Evolutionary conservation across 1,140 invertebrate genomes (phyloP).

Genomic region (Vanessa atalanta): DNA sequence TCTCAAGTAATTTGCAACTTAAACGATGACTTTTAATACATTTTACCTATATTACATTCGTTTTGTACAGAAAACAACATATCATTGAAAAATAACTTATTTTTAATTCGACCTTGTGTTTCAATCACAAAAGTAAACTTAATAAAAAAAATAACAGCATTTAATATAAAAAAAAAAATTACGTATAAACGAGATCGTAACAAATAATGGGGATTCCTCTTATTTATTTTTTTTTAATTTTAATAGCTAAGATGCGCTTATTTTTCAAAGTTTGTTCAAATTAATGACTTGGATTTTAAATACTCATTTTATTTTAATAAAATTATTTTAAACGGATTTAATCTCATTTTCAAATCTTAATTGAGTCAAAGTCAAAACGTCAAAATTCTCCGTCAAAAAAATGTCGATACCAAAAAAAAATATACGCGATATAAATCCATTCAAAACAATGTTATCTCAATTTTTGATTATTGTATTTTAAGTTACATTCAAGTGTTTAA

Average conservation of each 20-base stretch:
- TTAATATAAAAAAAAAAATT: constrained; percentile 62
- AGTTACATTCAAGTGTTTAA: no score
- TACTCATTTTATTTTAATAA: no score
- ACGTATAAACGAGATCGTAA: constrained; percentile 65
- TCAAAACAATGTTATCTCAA: neutral
- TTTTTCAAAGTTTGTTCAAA: constrained; percentile 23
- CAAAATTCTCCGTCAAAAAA: no score
- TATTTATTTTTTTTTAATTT: no score
- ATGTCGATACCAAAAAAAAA: no score
- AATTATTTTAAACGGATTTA: no score
- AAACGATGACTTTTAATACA: constrained; percentile 78
- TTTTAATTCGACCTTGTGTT: constrained; percentile 58
- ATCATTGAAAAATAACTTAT: constrained; percentile 55
- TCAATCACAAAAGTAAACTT: constrained; percentile 35
- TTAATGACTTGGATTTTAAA: neutral
- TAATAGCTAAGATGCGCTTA: constrained; percentile 13
- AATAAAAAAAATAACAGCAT: constrained; percentile 49
- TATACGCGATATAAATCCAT: neutral
- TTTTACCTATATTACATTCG: constrained; percentile 73
- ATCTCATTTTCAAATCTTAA: no score
- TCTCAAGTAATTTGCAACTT: constrained; percentile 67
- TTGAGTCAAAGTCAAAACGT: no score
- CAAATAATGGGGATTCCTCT: neutral
- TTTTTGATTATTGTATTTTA: neutral
- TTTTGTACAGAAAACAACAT: constrained; percentile 75